phyloP scores from a whole-genome alignment of 2,888 invertebrate species.

The Diloba caeruleocephala region DNA sequence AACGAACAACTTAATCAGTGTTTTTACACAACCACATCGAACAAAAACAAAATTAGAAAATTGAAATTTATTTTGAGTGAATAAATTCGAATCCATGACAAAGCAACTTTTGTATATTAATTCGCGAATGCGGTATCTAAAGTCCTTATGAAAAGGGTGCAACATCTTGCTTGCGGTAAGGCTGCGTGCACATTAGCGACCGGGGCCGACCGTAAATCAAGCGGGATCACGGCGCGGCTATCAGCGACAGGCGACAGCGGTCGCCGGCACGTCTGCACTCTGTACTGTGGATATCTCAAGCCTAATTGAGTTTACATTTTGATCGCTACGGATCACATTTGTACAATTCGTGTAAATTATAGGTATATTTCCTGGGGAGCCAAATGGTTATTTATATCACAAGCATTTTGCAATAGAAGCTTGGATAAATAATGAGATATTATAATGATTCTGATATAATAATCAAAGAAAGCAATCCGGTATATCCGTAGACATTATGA shows the following conservation, averaged over 20 bases:
- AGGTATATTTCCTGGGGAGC: neutral
- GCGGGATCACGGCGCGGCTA: slow-evolving; percentile 74
- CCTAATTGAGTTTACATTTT: slow-evolving; percentile 47
- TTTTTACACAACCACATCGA: neutral
- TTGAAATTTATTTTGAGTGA: slow-evolving; percentile 9
- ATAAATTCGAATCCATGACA: slow-evolving; percentile 13
- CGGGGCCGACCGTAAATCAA: slow-evolving; percentile 74
- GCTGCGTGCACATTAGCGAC: slow-evolving; percentile 70
- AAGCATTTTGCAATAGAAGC: neutral
- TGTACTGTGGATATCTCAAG: slow-evolving; percentile 37
- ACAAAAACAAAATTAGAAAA: slow-evolving; percentile 2
- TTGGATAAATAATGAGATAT: neutral
- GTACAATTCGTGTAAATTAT: neutral
- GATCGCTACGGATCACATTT: neutral
- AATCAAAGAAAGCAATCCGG: slow-evolving; percentile 7
- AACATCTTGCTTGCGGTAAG: slow-evolving; percentile 57
- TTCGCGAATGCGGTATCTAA: slow-evolving; percentile 45
- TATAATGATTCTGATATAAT: neutral
- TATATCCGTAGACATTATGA: slow-evolving; percentile 27
- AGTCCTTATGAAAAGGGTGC: slow-evolving; percentile 55
- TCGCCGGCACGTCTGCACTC: slow-evolving; percentile 27
- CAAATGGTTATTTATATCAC: neutral
- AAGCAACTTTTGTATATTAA: slow-evolving; percentile 44
- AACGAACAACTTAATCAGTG: no score
- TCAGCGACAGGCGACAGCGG: slow-evolving; percentile 64